Conservation (phyloP, 1,140 invertebrate species). For the Drosophila triauraria region DNA sequence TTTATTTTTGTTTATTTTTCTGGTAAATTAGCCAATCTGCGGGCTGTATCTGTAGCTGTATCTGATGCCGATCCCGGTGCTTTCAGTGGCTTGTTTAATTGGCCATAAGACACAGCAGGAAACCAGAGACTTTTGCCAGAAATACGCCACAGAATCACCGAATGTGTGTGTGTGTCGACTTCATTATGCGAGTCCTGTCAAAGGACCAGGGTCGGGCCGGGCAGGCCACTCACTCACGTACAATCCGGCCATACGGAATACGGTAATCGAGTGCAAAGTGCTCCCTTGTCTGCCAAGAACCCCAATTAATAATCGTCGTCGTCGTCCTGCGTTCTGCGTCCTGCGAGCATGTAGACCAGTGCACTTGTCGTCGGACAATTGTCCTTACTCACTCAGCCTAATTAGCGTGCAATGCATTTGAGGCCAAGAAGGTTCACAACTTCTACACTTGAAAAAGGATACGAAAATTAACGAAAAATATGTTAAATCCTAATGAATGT, state of each 20-base stretch:
- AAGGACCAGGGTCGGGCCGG: no score
- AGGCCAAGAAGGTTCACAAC: not conserved
- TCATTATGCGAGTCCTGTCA: conserved; percentile 9
- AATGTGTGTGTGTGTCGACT: not conserved
- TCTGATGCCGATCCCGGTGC: not conserved
- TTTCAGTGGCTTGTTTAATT: conserved; percentile 22
- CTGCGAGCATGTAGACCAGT: conserved; percentile 10
- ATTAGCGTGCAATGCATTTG: conserved; percentile 23
- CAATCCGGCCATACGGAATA: conserved; percentile 5
- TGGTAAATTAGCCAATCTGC: not conserved
- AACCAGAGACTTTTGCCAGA: conserved; percentile 13
- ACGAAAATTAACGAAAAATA: no score
- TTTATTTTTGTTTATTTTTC: not conserved
- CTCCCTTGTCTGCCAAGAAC: conserved; percentile 8
- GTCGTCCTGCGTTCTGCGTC: conserved; percentile 1
- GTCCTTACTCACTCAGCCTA: conserved; percentile 45
- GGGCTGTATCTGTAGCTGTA: no score
- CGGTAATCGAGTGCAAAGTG: conserved; percentile 27
- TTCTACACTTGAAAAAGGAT: not conserved
- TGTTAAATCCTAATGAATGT: no score
- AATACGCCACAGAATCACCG: conserved; percentile 1
- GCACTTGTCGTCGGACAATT: conserved; percentile 30
- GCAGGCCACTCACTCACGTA: conserved; percentile 12
- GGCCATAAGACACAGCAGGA: conserved; percentile 16
- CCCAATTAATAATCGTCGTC: conserved; percentile 34